Percentiles rank a stretch among this genome's conserved stretches.
Conservation (phyloP, 1,140 invertebrate genomes). For the Dendroctonus ponderosae region DNA sequence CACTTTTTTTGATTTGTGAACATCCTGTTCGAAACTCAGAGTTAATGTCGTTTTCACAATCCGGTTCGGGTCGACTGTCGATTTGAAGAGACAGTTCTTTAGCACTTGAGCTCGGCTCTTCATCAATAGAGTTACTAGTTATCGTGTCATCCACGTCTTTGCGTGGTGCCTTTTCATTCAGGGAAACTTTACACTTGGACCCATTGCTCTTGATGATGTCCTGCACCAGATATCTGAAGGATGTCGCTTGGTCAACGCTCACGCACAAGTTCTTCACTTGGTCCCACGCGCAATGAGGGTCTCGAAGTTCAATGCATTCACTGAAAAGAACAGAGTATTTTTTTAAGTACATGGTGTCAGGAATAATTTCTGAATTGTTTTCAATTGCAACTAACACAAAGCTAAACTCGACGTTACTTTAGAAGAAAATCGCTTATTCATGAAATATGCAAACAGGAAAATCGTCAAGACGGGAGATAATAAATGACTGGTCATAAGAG, state of each 20-base stretch:
- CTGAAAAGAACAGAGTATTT: constrained; percentile 57
- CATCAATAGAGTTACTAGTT: constrained; percentile 23
- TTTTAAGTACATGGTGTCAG: too few species aligned
- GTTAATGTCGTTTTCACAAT: constrained; percentile 32
- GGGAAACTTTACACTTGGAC: constrained; percentile 42
- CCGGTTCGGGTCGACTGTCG: constrained; percentile 2
- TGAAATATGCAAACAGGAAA: too few species aligned
- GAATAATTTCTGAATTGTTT: too few species aligned
- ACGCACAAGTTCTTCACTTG: constrained; percentile 68
- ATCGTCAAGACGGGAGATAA: too few species aligned
- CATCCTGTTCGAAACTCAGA: constrained; percentile 21
- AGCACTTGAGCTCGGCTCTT: constrained; percentile 17
- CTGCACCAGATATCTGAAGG: constrained; percentile 45
- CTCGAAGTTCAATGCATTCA: constrained; percentile 88
- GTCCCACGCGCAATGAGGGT: constrained; percentile 98
- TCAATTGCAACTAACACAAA: too few species aligned
- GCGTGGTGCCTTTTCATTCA: constrained; percentile 31
- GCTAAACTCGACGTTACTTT: too few species aligned
- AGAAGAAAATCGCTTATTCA: too few species aligned
- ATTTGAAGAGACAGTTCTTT: constrained; percentile 22
- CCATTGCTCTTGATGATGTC: constrained; percentile 43
- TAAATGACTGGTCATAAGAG: too few species aligned
- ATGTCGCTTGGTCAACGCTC: constrained; percentile 48
- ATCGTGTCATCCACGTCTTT: constrained; percentile 35
- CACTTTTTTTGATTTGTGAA: constrained; percentile 57